Evolutionary conservation across 2,888 invertebrate genomes (phyloP).

Genomic region (Drosophila barbarae): DNA sequence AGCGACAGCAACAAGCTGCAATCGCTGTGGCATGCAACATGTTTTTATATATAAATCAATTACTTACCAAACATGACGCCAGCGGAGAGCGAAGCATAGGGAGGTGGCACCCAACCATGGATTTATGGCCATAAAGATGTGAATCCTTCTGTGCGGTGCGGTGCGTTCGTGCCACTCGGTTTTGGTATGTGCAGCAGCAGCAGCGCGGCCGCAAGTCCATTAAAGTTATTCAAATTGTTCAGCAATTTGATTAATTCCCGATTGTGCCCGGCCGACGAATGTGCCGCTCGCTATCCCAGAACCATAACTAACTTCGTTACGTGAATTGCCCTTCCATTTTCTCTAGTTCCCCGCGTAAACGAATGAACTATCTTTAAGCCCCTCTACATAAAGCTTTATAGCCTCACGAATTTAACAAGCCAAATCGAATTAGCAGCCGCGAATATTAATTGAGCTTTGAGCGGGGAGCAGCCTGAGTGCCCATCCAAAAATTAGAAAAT

Average conservation of each 20-base stretch:
- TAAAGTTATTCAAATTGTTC: constrained; percentile 47
- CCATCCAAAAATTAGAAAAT: constrained; percentile 17
- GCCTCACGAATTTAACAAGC: constrained; percentile 31
- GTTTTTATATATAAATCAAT: constrained; percentile 74
- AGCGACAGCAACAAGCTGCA: constrained; percentile 60
- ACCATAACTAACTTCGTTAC: constrained; percentile 37
- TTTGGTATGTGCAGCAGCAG: constrained; percentile 22
- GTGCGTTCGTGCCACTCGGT: constrained; percentile 26
- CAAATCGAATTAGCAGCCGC: constrained; percentile 61
- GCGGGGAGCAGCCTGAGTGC: background rate
- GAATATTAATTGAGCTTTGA: constrained; percentile 63
- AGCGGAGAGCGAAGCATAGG: constrained; percentile 8
- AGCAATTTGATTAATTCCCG: constrained; percentile 44
- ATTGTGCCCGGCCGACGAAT: constrained; percentile 23
- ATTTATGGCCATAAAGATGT: constrained; percentile 49
- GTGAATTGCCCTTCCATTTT: constrained; percentile 8
- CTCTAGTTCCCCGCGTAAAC: background rate
- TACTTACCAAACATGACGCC: constrained; percentile 67
- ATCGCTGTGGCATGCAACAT: constrained; percentile 65
- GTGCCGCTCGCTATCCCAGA: background rate
- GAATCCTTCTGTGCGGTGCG: constrained; percentile 26
- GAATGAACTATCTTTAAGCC: constrained; percentile 31
- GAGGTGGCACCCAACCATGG: constrained; percentile 11
- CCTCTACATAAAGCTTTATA: background rate
- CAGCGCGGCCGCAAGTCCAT: constrained; percentile 30